Evolutionary conservation across 1,140 invertebrate species (phyloP), one percentile per base, ranked within the genome.

Genomic region (Drosophila varians): DNA sequence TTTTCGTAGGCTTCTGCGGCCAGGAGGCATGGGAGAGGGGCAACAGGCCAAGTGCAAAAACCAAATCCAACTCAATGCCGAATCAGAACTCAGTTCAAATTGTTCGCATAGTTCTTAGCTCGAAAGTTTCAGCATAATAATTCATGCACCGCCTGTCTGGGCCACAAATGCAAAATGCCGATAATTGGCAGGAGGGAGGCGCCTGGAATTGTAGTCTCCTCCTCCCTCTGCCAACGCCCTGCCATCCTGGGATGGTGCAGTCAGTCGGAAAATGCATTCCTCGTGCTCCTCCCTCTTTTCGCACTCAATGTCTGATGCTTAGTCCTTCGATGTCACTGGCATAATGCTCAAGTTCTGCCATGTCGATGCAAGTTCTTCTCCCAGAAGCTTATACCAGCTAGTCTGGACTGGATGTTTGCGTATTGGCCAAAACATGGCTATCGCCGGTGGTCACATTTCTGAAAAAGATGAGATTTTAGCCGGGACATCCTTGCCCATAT

Each of bases 121-220:
- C 54, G 45, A 65, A 86, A 86, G 60, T 78, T 84, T 66, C 9
- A 28, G 31, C 68, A 53, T 52, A 79, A 86, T 84, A 80, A 84
- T 86, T 86, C 78, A 86, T 86, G 73, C 25, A 40, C 19, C 46
- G 23, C 40, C 68, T 51, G 74, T 12, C 23, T 48, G 25, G 55
- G 52, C 51, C 51, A 55, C 70, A 54, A 36, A 38, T 40, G 73
- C 43, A 52, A 56, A 77, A 60, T 74, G 57, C 69, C 68, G 65
- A 77, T 82, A 77, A 53, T 23, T 77, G 69, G 40, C 55, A 16
- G 8, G 25, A 8, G 9, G 19, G 4, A 14, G 26, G 12, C n/a
- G 23, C 52, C 36, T 16, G 36, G 36, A 21, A 56, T 19, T n/a
- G n/a, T n/a, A n/a, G 68, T 16, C 56, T 47, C 23, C 36, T 31